These are phyloP conservation scores for Passer domesticus DNA, from an alignment of 2,113 vertebrate species.

Conservation along the genomic window DNA sequence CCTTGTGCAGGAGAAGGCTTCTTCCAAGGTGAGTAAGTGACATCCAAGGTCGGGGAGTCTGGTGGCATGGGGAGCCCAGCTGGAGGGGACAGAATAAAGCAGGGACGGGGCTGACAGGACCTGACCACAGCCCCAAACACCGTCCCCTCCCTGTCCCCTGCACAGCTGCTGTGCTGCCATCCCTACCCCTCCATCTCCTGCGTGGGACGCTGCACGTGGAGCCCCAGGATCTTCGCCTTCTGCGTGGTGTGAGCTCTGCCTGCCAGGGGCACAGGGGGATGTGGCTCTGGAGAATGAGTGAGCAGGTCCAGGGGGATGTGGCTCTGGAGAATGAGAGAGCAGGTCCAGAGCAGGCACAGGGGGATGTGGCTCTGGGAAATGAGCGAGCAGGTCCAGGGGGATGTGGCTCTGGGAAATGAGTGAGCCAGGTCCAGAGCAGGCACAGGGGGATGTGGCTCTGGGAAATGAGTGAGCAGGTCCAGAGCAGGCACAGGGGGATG, in stretches of 20 bases:
- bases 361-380: background rate
- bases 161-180: conserved; percentile 75
- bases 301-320: background rate
- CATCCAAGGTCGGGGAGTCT: accelerated
- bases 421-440: background rate
- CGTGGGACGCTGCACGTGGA: conserved; percentile 74
- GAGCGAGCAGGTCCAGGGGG: background rate
- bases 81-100: background rate
- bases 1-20: conserved; percentile 73
- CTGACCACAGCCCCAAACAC: background rate
- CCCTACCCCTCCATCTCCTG: conserved; percentile 85
- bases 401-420: background rate
- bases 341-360: accelerated
- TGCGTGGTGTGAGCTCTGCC: conserved; percentile 76
- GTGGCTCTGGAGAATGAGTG: background rate
- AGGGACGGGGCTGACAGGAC: accelerated
- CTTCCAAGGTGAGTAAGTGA: conserved; percentile 61
- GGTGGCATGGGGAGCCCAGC: accelerated
- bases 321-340: background rate
- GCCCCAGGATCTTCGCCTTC: conserved; percentile 78
- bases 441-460: background rate
- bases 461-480: accelerated
- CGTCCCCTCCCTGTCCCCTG: background rate
- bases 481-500: background rate
- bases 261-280: accelerated